Conservation (phyloP, 1,140 invertebrate genomes). For the Papilio polyxenes region DNA sequence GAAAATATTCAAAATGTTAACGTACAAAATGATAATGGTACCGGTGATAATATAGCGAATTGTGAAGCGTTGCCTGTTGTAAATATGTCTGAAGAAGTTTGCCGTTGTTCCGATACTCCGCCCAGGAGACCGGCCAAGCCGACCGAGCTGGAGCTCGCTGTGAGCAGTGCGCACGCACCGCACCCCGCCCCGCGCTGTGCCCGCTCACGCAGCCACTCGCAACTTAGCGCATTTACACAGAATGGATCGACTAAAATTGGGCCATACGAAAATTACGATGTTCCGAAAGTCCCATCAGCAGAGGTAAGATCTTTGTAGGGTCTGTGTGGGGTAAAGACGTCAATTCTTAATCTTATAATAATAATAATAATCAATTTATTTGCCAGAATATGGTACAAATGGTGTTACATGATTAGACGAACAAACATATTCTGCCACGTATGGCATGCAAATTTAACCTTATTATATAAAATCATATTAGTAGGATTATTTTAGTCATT, state of each 20-base stretch:
- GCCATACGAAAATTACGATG: slow-evolving; percentile 89
- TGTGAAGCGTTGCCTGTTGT: slow-evolving; percentile 49
- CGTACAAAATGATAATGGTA: slow-evolving; percentile 42
- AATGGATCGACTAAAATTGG: slow-evolving; percentile 64
- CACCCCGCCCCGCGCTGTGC: slow-evolving; percentile 63
- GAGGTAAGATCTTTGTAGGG: slow-evolving; percentile 68
- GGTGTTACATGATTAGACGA: no score
- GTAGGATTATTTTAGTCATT: no score
- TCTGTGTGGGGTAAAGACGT: no score
- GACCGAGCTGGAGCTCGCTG: slow-evolving; percentile 74
- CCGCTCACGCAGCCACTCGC: slow-evolving; percentile 56
- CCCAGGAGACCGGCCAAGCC: slow-evolving; percentile 65
- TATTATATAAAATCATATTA: no score
- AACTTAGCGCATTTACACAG: slow-evolving; percentile 50
- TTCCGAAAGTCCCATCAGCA: slow-evolving; percentile 83
- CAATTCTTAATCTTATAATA: no score
- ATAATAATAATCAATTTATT: no score
- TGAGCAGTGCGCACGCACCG: slow-evolving; percentile 63
- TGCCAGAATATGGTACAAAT: no score
- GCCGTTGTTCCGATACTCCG: slow-evolving; percentile 53
- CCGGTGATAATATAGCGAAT: slow-evolving; percentile 45
- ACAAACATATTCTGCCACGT: no score
- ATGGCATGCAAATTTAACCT: no score
- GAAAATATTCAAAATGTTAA: slow-evolving; percentile 51
- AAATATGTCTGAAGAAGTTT: slow-evolving; percentile 60